These are phyloP conservation scores for Myrmecobius fasciatus DNA, from an alignment of 2,113 vertebrate species.

Conservation along the genomic window DNA sequence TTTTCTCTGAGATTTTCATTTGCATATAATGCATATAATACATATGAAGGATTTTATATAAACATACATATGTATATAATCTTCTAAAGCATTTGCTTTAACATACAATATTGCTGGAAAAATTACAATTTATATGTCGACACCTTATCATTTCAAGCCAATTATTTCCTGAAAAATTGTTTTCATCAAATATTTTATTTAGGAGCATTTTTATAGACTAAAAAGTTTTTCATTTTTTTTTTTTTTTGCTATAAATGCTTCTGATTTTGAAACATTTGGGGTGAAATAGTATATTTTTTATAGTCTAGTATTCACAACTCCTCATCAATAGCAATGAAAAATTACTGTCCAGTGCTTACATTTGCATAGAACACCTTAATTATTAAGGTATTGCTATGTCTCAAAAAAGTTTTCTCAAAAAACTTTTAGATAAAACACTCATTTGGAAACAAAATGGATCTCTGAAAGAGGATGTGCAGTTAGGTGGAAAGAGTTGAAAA, in stretches of 20 bases:
- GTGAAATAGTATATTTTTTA: constrained; percentile 60
- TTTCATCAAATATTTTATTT: constrained; percentile 81
- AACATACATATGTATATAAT: too few species aligned
- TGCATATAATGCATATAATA: too few species aligned
- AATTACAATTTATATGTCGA: neutral
- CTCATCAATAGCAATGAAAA: constrained; percentile 41
- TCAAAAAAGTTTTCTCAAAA: constrained; percentile 36
- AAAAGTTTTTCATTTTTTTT: constrained; percentile 63
- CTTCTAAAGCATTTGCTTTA: neutral
- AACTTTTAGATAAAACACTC: constrained; percentile 9
- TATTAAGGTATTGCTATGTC: constrained; percentile 44
- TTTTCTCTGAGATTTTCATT: neutral
- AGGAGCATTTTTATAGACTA: constrained; percentile 77
- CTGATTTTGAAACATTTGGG: constrained; percentile 67
- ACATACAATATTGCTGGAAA: neutral
- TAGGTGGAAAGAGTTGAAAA: neutral
- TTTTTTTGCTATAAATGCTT: constrained; percentile 67
- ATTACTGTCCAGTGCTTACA: constrained; percentile 41
- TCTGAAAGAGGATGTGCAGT: neutral
- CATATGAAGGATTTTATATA: too few species aligned
- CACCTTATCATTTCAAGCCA: constrained; percentile 56
- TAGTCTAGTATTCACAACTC: constrained; percentile 50
- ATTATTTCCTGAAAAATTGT: constrained; percentile 81
- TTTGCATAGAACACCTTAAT: constrained; percentile 58
- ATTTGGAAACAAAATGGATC: constrained; percentile 23